Conservation (phyloP, 1,140 invertebrate genomes). For the Agraylea sexmaculata region DNA sequence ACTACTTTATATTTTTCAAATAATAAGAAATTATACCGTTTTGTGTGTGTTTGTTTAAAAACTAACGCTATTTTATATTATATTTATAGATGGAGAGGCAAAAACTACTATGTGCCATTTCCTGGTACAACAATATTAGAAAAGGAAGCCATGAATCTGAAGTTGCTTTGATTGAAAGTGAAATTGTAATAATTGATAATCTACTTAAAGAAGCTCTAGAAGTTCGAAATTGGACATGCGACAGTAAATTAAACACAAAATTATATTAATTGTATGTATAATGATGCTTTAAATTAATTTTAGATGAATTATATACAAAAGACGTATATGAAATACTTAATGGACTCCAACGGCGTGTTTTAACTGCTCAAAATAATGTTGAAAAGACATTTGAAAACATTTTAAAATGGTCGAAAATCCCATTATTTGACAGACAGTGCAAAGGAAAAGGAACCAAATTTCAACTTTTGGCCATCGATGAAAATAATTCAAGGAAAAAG, state of each 20-base stretch:
- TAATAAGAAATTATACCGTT: no score
- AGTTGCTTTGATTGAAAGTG: conserved; percentile 52
- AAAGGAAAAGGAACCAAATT: conserved; percentile 31
- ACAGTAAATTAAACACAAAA: conserved; percentile 37
- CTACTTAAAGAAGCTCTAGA: conserved; percentile 49
- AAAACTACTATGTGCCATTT: conserved; percentile 39
- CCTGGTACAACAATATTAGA: conserved; percentile 58
- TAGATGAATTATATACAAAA: conserved; percentile 36
- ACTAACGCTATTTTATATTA: no score
- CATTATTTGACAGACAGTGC: conserved; percentile 46
- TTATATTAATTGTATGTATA: neutral
- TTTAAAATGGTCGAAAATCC: conserved; percentile 52
- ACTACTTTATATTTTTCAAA: no score
- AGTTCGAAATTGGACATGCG: conserved; percentile 54
- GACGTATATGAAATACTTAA: conserved; percentile 36
- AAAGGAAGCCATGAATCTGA: conserved; percentile 52
- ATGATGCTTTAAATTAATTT: conserved; percentile 5
- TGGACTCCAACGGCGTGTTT: conserved; percentile 49
- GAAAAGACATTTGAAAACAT: conserved; percentile 46
- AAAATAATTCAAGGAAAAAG: conserved; percentile 26
- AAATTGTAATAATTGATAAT: conserved; percentile 50
- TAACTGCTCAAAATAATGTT: conserved; percentile 52
- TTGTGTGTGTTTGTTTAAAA: no score
- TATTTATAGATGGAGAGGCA: no score
- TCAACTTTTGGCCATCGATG: conserved; percentile 32